Percentiles rank a stretch among this genome's conserved stretches.
Evolutionary conservation across 2,797 vertebrate genomes (phyloP).

Genomic region (Poeciliopsis turneri): DNA sequence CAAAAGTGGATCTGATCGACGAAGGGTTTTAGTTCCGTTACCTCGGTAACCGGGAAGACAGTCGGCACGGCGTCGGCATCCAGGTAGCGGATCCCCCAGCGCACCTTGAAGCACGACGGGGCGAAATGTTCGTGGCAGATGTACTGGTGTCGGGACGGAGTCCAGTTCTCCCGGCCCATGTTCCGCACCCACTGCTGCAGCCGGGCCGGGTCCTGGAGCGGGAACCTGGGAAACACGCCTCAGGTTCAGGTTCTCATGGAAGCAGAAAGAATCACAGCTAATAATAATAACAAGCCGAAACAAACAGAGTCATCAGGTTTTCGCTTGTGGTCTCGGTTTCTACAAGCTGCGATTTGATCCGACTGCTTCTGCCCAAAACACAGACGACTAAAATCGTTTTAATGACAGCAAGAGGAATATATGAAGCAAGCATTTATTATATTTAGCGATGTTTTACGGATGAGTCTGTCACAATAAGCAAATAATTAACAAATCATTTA

Average conservation of each 20-base stretch:
- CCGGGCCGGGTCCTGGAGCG: constrained; percentile 77
- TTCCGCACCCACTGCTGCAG: constrained; percentile 82
- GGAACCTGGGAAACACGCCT: constrained; percentile 71
- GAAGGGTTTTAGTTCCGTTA: constrained; percentile 13
- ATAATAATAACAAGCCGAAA: background rate
- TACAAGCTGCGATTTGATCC: background rate
- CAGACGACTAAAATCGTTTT: background rate
- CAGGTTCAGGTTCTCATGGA: no score
- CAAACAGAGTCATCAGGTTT: constrained; percentile 32
- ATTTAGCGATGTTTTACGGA: background rate
- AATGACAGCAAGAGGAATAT: background rate
- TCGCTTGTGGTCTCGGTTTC: constrained; percentile 2
- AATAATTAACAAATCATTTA: no score
- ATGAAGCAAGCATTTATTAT: background rate
- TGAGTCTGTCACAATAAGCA: no score
- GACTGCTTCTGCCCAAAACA: background rate
- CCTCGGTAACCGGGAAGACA: constrained; percentile 70
- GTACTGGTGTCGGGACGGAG: constrained; percentile 82
- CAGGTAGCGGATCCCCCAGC: constrained; percentile 82
- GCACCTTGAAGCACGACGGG: constrained; percentile 79
- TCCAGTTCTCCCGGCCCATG: constrained; percentile 80
- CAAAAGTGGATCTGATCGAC: no score
- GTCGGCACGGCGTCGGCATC: constrained; percentile 78
- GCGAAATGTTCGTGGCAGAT: constrained; percentile 83
- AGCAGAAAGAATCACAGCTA: background rate